Base-by-base conservation (phyloP, 2,888 invertebrate genomes). In the Spicauda simplicius region DNA sequence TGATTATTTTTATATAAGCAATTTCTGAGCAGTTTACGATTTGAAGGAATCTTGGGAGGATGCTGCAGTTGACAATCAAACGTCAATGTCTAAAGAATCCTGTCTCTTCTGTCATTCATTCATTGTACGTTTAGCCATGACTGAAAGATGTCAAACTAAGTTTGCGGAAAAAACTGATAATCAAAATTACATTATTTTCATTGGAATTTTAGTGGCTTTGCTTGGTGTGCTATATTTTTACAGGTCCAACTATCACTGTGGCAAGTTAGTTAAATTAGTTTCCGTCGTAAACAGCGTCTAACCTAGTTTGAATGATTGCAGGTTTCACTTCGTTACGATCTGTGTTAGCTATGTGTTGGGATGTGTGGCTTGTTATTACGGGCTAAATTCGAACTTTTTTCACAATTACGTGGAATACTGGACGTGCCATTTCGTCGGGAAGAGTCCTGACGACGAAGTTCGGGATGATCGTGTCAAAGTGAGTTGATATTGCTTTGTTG, bases 141-240 rank as follows among this genome's bases (percentile, higher is more conserved):
- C 90, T 88, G 91, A 92, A 89, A 90, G 90, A 90, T 92, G 92
- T 93, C 92, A 92, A 86, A 87, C 80, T 76, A 87, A 89, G 86
- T 86, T 87, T 81, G 81, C 76, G 84, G 87, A 89, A 82, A 90
- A 88, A 85, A 85, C 87, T 87, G 85, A 85, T 83, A 91, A 88
- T 87, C 85, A 80, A 83, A 91, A 90, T 87, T 90, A 87, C 87
- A 85, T 90, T 88, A 86, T 91, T 88, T 91, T 83, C 81, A 73
- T 85, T 72, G 87, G 87, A 78, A 81, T 90, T 76, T 69, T 88
- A 71, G 84, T 86, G 74, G 83, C 84, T 73, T 83, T 86, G 66
- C 72, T 89, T 69, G 88, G 87, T 72, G 82, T 90, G 70, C 80
- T 91, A 81, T 89, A 87, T 85, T 86, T 88, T 76, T 91, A 90